phyloP scores from a whole-genome alignment of 2,888 invertebrate species.

The Habroteleia sp. region DNA sequence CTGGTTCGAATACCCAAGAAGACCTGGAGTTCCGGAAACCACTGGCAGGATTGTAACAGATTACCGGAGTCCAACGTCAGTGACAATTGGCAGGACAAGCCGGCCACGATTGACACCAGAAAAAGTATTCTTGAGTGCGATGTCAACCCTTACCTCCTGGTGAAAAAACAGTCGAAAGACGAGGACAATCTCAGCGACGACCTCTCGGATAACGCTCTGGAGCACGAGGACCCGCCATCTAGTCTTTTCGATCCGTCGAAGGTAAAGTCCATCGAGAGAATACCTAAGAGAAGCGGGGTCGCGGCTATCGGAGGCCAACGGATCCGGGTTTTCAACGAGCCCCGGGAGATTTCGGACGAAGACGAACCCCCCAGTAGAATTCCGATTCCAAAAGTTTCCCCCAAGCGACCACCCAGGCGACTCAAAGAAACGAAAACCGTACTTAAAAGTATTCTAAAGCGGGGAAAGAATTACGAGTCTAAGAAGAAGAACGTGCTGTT shows the following conservation, averaged over 20 bases:
- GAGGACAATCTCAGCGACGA: conserved; percentile 81
- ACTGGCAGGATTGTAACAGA: conserved; percentile 66
- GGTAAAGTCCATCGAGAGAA: conserved; percentile 79
- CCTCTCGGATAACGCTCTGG: conserved; percentile 79
- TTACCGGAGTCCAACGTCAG: conserved; percentile 46
- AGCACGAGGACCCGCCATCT: conserved; percentile 69
- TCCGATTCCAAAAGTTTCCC: conserved; percentile 82
- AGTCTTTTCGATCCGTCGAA: conserved; percentile 77
- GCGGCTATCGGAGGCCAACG: conserved; percentile 87
- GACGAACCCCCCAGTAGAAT: conserved; percentile 71
- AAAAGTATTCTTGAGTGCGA: conserved; percentile 91
- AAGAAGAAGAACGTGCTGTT: conserved; percentile 77
- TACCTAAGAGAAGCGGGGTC: conserved; percentile 74
- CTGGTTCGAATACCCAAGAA: conserved; percentile 67
- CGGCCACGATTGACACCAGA: conserved; percentile 54
- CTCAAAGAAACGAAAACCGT: conserved; percentile 80
- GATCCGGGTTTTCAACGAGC: conserved; percentile 85
- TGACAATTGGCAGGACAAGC: conserved; percentile 65
- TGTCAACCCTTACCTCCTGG: conserved; percentile 91
- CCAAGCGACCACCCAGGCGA: conserved; percentile 85
- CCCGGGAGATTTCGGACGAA: conserved; percentile 71
- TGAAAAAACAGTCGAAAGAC: conserved; percentile 82
- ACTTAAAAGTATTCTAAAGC: conserved; percentile 75
- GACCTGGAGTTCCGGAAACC: conserved; percentile 32
- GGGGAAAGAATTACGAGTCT: conserved; percentile 68